phyloP scores from a whole-genome alignment of 2,797 vertebrate genomes.

The Remorina albescens region DNA sequence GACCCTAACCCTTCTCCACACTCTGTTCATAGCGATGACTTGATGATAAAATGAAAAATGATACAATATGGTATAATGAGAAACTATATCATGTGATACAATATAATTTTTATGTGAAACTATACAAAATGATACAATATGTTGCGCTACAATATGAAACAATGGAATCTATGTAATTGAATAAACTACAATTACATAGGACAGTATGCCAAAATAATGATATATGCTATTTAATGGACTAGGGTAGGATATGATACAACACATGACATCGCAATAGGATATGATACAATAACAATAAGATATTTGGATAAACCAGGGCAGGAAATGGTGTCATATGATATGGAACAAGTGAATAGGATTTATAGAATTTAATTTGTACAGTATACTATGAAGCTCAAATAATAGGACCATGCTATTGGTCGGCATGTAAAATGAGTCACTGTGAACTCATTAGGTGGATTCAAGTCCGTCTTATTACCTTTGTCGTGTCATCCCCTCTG shows the following conservation, averaged over 20 bases:
- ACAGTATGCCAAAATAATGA: neutral
- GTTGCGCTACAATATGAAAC: neutral
- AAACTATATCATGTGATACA: neutral
- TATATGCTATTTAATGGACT: no score
- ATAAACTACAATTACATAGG: neutral
- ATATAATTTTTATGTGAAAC: no score
- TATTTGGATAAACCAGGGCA: neutral
- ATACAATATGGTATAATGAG: no score
- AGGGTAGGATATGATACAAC: neutral
- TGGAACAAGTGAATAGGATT: neutral
- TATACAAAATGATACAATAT: neutral
- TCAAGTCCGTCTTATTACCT: constrained; percentile 30
- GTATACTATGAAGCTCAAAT: constrained; percentile 24
- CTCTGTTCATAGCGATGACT: neutral
- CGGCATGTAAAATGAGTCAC: constrained; percentile 18
- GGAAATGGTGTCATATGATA: neutral
- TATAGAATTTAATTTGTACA: neutral
- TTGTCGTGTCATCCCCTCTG: neutral
- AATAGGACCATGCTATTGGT: constrained; percentile 1
- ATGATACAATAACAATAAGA: neutral
- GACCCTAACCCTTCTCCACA: neutral
- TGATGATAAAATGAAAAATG: neutral
- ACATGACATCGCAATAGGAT: neutral
- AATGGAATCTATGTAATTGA: neutral
- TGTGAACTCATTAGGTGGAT: constrained; percentile 21